Percentiles rank a stretch among this genome's conserved stretches.
Evolutionary conservation across 92 coral and sea anemone genomes (phyloP).

Genomic region (Plumapathes pennacea): DNA sequence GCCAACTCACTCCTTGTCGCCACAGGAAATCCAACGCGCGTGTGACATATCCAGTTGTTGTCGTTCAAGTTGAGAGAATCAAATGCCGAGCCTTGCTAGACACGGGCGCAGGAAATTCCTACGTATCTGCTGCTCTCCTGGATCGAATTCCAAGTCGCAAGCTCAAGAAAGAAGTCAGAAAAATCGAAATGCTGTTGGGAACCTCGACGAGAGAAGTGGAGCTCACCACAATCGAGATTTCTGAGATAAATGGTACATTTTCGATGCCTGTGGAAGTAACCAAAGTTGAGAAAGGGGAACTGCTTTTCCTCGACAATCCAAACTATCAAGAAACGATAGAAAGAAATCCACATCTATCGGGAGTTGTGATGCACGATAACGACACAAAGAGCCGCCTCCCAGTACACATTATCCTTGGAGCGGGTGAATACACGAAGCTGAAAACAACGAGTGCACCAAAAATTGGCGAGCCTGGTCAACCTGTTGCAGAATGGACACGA

Average conservation of each 20-base stretch:
- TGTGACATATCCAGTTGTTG: constrained; percentile 9
- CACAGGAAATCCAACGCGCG: neutral
- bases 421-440: constrained; percentile 19
- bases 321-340: constrained; percentile 19
- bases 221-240: constrained; percentile 5
- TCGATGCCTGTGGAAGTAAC: constrained; percentile 18
- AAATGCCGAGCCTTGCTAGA: constrained; percentile 14
- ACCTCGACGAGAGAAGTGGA: constrained; percentile 22
- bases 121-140: constrained; percentile 13
- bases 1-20: constrained; percentile 6
- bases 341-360: constrained; percentile 3
- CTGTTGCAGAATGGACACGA: constrained; percentile 7
- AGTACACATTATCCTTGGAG: constrained; percentile 24
- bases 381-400: constrained; percentile 10
- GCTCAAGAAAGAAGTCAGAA: constrained; percentile 13
- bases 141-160: constrained; percentile 5
- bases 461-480: constrained; percentile 7
- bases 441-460: constrained; percentile 6
- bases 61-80: constrained; percentile 6
- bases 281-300: constrained; percentile 22
- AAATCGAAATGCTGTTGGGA: constrained; percentile 42
- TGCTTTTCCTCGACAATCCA: constrained; percentile 8
- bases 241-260: constrained; percentile 4
- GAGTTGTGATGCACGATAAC: neutral
- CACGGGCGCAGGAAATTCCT: constrained; percentile 10